phyloP scores from a whole-genome alignment of 2,888 invertebrate genomes.

The Nephrotoma flavescens region DNA sequence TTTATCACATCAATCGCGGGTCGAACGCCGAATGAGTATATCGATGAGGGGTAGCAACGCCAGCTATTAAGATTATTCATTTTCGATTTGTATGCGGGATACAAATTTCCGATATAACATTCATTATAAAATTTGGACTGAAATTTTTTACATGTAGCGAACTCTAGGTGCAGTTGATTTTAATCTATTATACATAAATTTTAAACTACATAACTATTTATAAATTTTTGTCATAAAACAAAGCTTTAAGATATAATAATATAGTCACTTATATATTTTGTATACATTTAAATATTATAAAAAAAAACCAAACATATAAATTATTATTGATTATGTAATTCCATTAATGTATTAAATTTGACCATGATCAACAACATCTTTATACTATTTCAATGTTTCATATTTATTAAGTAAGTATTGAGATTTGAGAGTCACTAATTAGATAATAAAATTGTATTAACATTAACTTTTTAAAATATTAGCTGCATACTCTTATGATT shows the following conservation, averaged over 20 bases:
- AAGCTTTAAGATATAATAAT: too few species aligned
- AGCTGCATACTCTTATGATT: background rate
- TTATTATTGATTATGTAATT: background rate
- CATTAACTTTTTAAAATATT: background rate
- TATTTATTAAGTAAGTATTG: background rate
- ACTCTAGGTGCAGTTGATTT: too few species aligned
- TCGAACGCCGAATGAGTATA: conserved; percentile 60
- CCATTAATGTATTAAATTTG: background rate
- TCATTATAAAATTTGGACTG: background rate
- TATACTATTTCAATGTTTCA: background rate
- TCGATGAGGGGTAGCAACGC: conserved; percentile 42
- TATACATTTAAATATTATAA: too few species aligned
- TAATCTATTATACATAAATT: too few species aligned
- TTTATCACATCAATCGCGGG: conserved; percentile 34
- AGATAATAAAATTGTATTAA: background rate
- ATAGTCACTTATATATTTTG: too few species aligned
- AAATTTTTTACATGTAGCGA: background rate
- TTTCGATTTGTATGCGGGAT: background rate
- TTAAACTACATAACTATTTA: too few species aligned
- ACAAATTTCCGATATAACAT: background rate
- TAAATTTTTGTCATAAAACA: too few species aligned
- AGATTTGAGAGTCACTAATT: background rate
- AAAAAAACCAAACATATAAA: background rate
- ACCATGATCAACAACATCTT: background rate
- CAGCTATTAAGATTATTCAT: conserved; percentile 20